phyloP scores from a whole-genome alignment of 2,888 invertebrate species.

The Pristionchus exspectatus region DNA sequence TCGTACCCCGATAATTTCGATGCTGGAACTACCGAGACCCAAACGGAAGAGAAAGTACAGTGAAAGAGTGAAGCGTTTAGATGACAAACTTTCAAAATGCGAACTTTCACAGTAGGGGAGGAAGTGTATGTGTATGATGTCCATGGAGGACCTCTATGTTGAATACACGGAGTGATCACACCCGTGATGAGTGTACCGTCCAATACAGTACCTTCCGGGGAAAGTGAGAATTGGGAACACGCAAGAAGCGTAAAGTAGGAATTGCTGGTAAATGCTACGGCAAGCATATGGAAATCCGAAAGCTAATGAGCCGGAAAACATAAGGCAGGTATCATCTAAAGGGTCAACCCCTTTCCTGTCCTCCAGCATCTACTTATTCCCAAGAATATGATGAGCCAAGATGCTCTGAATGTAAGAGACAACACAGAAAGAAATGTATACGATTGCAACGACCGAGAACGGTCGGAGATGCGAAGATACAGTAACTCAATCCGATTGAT shows the following conservation, averaged over 20 bases:
- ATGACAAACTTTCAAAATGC: background rate
- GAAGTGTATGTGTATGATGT: slow-evolving; percentile 36
- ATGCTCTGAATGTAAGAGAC: background rate
- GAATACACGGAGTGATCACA: background rate
- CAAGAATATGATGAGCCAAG: background rate
- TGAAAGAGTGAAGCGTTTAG: background rate
- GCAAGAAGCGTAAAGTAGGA: background rate
- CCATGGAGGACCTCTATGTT: background rate
- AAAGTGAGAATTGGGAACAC: background rate
- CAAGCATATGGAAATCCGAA: background rate
- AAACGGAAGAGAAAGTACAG: background rate
- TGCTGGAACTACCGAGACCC: background rate
- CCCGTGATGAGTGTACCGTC: background rate
- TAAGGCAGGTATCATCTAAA: background rate
- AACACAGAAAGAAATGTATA: background rate
- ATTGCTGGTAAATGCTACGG: background rate
- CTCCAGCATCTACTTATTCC: background rate
- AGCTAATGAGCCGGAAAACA: background rate
- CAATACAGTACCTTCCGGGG: background rate
- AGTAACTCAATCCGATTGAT: background rate
- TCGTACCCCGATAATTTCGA: background rate
- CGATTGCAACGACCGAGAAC: background rate
- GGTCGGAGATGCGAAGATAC: background rate
- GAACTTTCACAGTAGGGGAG: slow-evolving; percentile 41
- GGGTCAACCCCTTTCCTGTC: background rate